Evolutionary conservation across 2,797 vertebrate genomes (phyloP).

Genomic region (Microchirus variegatus): DNA sequence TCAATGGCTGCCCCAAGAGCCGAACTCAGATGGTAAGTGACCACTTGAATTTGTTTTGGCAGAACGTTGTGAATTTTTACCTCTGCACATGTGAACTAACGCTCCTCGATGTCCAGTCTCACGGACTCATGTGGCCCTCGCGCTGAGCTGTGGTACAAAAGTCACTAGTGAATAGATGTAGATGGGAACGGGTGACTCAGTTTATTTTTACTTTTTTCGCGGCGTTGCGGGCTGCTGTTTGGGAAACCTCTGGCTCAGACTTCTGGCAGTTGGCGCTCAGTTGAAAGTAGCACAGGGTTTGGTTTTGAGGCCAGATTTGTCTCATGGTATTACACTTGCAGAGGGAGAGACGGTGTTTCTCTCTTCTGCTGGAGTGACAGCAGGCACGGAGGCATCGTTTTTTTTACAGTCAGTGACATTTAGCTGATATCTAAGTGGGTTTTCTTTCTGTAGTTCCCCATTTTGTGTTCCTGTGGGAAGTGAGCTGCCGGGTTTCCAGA

Average conservation of each 20-base stretch:
- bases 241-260: slow-evolving; percentile 65
- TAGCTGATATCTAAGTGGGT: slow-evolving; percentile 6
- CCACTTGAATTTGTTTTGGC: slow-evolving; percentile 45
- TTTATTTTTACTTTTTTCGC: slow-evolving; percentile 71
- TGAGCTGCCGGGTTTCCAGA: slow-evolving; percentile 21
- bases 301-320: slow-evolving; percentile 51
- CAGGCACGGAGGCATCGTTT: slow-evolving; percentile 14
- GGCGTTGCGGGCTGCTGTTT: slow-evolving; percentile 50
- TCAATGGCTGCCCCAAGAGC: slow-evolving; percentile 97
- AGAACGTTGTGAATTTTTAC: slow-evolving; percentile 31
- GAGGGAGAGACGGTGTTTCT: slow-evolving; percentile 26
- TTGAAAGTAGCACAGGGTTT: slow-evolving; percentile 56
- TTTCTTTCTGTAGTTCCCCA: slow-evolving; percentile 20
- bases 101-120: slow-evolving; percentile 33
- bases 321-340: slow-evolving; percentile 55
- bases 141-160: slow-evolving; percentile 26
- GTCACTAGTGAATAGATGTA: slow-evolving; percentile 37
- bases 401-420: slow-evolving; percentile 21
- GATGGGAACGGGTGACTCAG: slow-evolving; percentile 46
- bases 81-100: slow-evolving; percentile 27
- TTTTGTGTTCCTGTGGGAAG: slow-evolving; percentile 48
- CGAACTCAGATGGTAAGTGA: slow-evolving; percentile 97
- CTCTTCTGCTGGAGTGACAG: slow-evolving; percentile 21
- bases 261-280: slow-evolving; percentile 57
- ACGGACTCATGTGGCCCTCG: slow-evolving; percentile 8